Conservation (phyloP, 2,888 invertebrate species). For the Zygothrica quintamaculata region DNA sequence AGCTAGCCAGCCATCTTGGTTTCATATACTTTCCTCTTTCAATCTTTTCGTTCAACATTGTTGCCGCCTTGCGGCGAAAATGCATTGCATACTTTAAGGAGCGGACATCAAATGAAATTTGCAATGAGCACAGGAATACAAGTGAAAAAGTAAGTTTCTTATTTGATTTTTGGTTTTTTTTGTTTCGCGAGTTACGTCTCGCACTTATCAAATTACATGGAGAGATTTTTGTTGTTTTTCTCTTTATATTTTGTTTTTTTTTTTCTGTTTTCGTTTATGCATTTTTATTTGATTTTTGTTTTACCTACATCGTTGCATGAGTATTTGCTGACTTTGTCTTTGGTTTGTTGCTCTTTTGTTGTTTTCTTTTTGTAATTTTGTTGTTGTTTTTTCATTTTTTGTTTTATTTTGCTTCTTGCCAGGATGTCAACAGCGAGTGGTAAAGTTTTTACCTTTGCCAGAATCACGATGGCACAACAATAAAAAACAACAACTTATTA, state of each 20-base stretch:
- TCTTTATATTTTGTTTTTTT: constrained; percentile 2
- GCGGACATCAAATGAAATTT: constrained; percentile 36
- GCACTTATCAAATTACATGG: constrained; percentile 55
- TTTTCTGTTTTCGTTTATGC: constrained; percentile 12
- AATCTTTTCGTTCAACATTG: constrained; percentile 3
- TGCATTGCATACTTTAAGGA: constrained; percentile 44
- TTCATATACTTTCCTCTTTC: too few relatives aligned
- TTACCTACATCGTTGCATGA: too few relatives aligned
- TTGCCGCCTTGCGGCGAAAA: constrained; percentile 1
- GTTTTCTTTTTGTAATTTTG: neutral
- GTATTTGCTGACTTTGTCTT: neutral
- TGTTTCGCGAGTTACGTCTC: constrained; percentile 8
- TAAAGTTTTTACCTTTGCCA: constrained; percentile 52
- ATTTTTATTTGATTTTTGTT: too few relatives aligned
- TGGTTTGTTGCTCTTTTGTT: neutral
- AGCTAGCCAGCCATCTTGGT: too few relatives aligned
- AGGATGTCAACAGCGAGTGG: constrained; percentile 35
- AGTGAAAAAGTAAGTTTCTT: constrained; percentile 33
- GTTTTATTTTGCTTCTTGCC: neutral
- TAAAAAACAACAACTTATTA: constrained; percentile 75
- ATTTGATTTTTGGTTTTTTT: constrained; percentile 36
- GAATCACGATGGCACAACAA: constrained; percentile 51
- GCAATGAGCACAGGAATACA: constrained; percentile 16
- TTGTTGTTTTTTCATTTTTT: neutral
- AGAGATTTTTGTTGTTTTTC: constrained; percentile 2